A percentile compares a stretch with the other conserved stretches of the same genome.
phyloP scores from a whole-genome alignment of 1,140 invertebrate genomes.

The Lineus longissimus region DNA sequence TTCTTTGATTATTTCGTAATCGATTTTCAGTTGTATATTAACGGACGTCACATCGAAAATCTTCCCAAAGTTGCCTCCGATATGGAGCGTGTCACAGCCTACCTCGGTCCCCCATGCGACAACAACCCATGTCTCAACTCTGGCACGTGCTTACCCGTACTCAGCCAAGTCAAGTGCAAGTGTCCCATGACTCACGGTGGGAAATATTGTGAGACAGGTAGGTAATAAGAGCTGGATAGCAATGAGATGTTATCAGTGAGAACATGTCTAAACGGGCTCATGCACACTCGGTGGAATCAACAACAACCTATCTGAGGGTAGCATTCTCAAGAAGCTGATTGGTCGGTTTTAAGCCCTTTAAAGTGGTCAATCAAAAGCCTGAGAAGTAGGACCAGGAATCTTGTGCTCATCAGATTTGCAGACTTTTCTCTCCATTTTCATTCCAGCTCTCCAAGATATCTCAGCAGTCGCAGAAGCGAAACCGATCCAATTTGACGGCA shows the following conservation, averaged over 20 bases:
- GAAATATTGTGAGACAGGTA: constrained; percentile 70
- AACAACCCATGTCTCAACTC: constrained; percentile 69
- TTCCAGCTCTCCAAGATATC: constrained; percentile 1
- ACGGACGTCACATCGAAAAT: constrained; percentile 64
- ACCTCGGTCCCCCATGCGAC: constrained; percentile 68
- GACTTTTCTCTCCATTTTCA: too few relatives aligned
- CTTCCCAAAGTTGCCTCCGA: constrained; percentile 46
- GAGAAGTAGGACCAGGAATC: too few relatives aligned
- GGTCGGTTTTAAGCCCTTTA: too few relatives aligned
- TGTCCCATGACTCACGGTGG: constrained; percentile 66
- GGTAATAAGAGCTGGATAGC: too few relatives aligned
- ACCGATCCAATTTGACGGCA: constrained; percentile 64
- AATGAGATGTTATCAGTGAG: too few relatives aligned
- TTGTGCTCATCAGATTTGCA: too few relatives aligned
- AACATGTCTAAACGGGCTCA: too few relatives aligned
- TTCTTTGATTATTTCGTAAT: too few relatives aligned
- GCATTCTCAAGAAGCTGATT: too few relatives aligned
- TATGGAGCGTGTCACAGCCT: constrained; percentile 59
- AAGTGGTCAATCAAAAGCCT: too few relatives aligned
- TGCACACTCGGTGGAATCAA: too few relatives aligned
- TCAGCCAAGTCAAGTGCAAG: constrained; percentile 69
- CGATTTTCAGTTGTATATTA: constrained; percentile 59
- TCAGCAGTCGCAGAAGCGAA: constrained; percentile 46
- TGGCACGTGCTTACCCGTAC: constrained; percentile 70
- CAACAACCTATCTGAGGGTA: too few relatives aligned